Evolutionary conservation across 2,888 invertebrate species (phyloP).

Genomic region (Acronicta psi): DNA sequence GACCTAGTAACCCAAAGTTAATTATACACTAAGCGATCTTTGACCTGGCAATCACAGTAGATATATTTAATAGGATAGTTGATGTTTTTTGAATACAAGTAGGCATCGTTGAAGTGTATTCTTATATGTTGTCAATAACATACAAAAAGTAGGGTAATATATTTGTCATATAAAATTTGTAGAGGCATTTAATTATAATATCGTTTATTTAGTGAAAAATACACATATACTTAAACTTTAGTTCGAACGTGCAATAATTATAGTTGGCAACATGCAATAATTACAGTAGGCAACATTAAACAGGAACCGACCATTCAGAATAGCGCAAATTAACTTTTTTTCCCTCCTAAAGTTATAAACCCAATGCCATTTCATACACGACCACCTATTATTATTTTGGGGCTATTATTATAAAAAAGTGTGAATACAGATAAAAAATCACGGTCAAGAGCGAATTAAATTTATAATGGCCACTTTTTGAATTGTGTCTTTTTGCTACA

Average conservation of each 20-base stretch:
- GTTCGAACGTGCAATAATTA: slow-evolving; percentile 28
- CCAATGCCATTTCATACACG: slow-evolving; percentile 63
- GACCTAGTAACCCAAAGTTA: slow-evolving; percentile 40
- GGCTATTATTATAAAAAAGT: slow-evolving; percentile 55
- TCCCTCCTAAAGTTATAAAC: slow-evolving; percentile 34
- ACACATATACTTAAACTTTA: slow-evolving; percentile 12
- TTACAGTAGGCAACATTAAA: slow-evolving; percentile 43
- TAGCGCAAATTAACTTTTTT: slow-evolving; percentile 48
- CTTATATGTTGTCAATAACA: neutral
- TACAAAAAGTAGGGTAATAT: neutral
- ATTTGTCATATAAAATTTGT: slow-evolving; percentile 2
- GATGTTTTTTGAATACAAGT: neutral
- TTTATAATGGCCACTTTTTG: slow-evolving; percentile 38
- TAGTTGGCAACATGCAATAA: slow-evolving; percentile 24
- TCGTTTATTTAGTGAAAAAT: slow-evolving; percentile 13
- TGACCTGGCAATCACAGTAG: slow-evolving; percentile 45
- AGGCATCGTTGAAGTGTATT: neutral
- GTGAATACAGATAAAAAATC: slow-evolving; percentile 55
- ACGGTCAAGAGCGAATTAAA: slow-evolving; percentile 46
- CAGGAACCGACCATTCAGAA: slow-evolving; percentile 47
- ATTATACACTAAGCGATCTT: slow-evolving; percentile 45
- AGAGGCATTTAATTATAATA: slow-evolving; percentile 9
- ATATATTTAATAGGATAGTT: slow-evolving; percentile 24
- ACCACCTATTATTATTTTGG: slow-evolving; percentile 57
- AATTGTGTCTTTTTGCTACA: slow-evolving; percentile 16